Evolutionary conservation across 2,113 vertebrate genomes (phyloP).

Genomic region (Emberiza fucata): DNA sequence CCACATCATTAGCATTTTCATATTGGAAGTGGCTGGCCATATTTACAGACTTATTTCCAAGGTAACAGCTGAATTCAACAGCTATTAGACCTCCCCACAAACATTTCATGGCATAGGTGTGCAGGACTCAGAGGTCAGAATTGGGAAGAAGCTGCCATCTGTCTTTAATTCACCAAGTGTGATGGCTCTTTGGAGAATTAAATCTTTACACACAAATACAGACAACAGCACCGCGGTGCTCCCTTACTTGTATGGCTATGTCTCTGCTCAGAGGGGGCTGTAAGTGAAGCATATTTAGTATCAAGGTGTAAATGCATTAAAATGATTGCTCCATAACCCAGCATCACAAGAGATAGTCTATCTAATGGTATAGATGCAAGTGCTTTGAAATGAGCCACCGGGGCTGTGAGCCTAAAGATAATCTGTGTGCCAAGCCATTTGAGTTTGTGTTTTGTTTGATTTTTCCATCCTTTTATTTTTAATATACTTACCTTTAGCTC

Average conservation of each 20-base stretch:
- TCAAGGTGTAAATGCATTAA: background rate
- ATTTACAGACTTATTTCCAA: background rate
- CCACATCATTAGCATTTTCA: background rate
- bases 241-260: rapidly evolving
- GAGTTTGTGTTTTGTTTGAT: background rate
- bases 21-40: background rate
- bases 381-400: background rate
- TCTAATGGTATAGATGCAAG: background rate
- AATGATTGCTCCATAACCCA: background rate
- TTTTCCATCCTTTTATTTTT: background rate
- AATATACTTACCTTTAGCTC: rapidly evolving
- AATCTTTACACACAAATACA: background rate
- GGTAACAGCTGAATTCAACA: background rate
- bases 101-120: background rate
- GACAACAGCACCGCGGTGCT: background rate
- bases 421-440: background rate
- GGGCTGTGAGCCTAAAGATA: background rate
- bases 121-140: background rate
- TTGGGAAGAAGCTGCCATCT: background rate
- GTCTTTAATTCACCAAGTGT: background rate
- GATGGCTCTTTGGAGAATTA: background rate
- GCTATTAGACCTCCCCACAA: background rate
- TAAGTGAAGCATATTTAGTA: background rate
- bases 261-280: background rate
- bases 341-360: background rate